Conservation (phyloP, 2,888 invertebrate species). For the Rutpela maculata region DNA sequence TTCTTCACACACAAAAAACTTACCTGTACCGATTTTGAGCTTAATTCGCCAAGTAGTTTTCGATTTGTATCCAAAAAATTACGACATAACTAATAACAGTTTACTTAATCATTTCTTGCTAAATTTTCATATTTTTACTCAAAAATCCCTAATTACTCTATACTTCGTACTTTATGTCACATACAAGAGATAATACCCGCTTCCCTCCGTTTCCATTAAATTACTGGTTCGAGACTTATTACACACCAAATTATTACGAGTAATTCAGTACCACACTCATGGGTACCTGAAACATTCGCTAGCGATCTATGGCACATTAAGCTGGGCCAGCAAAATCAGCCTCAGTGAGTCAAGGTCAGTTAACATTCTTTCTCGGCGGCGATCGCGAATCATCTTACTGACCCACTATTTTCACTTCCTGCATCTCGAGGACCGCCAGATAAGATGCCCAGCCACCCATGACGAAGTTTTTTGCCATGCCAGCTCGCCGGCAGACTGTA, state of each 20-base stretch:
- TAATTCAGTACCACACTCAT: slow-evolving; percentile 16
- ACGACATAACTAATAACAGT: no score
- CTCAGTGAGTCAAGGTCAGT: slow-evolving; percentile 66
- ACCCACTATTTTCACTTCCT: slow-evolving; percentile 70
- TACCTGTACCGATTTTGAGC: no score
- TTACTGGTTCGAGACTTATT: slow-evolving; percentile 19
- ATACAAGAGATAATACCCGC: background rate
- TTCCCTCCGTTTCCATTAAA: slow-evolving; percentile 27
- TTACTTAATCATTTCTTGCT: no score
- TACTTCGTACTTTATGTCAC: no score
- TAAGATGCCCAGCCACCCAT: slow-evolving; percentile 46
- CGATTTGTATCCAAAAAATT: no score
- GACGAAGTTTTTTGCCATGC: slow-evolving; percentile 42
- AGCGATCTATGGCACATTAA: slow-evolving; percentile 27
- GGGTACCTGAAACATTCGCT: background rate
- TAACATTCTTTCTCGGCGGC: slow-evolving; percentile 65
- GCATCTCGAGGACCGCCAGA: slow-evolving; percentile 51
- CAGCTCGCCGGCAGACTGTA: slow-evolving; percentile 24
- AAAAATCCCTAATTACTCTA: no score
- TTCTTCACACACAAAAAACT: no score
- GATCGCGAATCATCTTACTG: slow-evolving; percentile 66
- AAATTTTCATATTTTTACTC: no score
- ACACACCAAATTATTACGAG: slow-evolving; percentile 8
- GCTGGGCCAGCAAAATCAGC: slow-evolving; percentile 47
- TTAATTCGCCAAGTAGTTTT: no score